Percentiles rank a stretch among this genome's conserved stretches.
phyloP scores from a whole-genome alignment of 1,140 invertebrate genomes.

The Drosophila malerkotliana region DNA sequence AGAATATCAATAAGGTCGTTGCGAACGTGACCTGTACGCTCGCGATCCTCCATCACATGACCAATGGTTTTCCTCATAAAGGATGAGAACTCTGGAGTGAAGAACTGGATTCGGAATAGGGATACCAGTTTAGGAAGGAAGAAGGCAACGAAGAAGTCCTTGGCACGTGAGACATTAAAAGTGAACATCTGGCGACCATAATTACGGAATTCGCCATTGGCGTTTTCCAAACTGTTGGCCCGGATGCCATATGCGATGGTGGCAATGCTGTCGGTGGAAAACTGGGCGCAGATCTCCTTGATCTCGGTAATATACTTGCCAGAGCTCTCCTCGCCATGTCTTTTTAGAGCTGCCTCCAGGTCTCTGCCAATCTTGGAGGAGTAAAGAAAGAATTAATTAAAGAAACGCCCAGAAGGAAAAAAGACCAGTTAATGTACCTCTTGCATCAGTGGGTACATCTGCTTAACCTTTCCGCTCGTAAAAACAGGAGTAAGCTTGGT shows the following conservation, averaged over 20 bases:
- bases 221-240: constrained; percentile 85
- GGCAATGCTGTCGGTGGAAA: constrained; percentile 86
- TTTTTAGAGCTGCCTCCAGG: constrained; percentile 47
- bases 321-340: constrained; percentile 4
- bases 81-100: constrained; percentile 32
- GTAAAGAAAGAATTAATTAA: background rate
- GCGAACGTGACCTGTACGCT: constrained; percentile 56
- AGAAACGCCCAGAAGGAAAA: background rate
- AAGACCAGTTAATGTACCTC: constrained; percentile 62
- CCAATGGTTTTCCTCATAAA: constrained; percentile 79
- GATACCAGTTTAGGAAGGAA: constrained; percentile 80
- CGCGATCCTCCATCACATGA: constrained; percentile 76
- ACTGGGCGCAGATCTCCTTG: constrained; percentile 85
- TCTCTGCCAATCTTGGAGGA: constrained; percentile 51
- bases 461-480: constrained; percentile 85
- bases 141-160: constrained; percentile 84
- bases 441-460: constrained; percentile 85
- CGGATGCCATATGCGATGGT: constrained; percentile 86
- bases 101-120: constrained; percentile 59
- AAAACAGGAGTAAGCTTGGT: constrained; percentile 86
- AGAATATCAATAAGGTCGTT: constrained; percentile 85
- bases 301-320: constrained; percentile 52
- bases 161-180: constrained; percentile 84
- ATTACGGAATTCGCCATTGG: constrained; percentile 83
- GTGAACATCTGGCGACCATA: constrained; percentile 84